Evolutionary conservation across 2,888 invertebrate species (phyloP).

Genomic region (Dioctria linearis): DNA sequence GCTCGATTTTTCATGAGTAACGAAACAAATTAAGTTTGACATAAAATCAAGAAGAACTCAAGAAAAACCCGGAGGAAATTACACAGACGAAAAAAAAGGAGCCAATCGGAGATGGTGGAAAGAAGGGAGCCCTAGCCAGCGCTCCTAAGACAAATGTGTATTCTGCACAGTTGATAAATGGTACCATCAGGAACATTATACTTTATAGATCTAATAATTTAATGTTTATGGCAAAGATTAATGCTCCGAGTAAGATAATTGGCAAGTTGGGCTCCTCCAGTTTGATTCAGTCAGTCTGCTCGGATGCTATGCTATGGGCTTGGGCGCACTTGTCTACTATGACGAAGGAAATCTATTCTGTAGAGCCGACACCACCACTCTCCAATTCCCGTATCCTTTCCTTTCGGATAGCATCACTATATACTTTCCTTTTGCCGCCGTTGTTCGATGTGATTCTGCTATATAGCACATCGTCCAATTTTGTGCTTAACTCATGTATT

Average conservation of each 20-base stretch:
- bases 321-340: constrained; percentile 12
- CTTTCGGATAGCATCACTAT: background rate
- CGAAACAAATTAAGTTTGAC: constrained; percentile 52
- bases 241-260: constrained; percentile 60
- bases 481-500: constrained; percentile 50
- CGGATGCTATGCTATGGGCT: background rate
- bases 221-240: constrained; percentile 63
- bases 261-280: constrained; percentile 55
- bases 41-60: constrained; percentile 29
- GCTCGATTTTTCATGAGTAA: constrained; percentile 51
- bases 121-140: background rate
- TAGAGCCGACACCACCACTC: background rate
- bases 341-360: constrained; percentile 14
- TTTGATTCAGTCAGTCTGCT: constrained; percentile 5
- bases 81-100: constrained; percentile 8
- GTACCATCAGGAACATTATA: constrained; percentile 62
- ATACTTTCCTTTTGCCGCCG: background rate
- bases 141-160: constrained; percentile 48
- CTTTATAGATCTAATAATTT: constrained; percentile 63
- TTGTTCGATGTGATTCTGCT: background rate
- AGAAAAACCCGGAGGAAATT: constrained; percentile 33
- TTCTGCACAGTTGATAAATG: constrained; percentile 61
- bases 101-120: constrained; percentile 11
- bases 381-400: background rate
- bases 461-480: constrained; percentile 13